These are phyloP conservation scores for Amphipyra berbera DNA, from an alignment of 2,888 invertebrate species.

Conservation along the genomic window DNA sequence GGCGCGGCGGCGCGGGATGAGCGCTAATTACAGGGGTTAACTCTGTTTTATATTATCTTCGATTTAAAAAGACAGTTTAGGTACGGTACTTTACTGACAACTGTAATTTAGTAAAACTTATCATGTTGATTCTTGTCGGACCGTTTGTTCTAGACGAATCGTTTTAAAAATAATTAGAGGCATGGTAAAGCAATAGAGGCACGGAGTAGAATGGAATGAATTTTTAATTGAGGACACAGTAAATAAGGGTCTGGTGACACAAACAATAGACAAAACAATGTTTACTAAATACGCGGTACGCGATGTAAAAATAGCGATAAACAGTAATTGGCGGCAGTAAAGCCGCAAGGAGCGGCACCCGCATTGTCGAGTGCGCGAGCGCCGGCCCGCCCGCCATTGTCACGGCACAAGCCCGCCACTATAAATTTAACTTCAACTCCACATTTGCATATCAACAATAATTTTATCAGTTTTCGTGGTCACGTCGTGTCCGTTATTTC, in stretches of 20 bases:
- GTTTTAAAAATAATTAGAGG: slow-evolving; percentile 29
- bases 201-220: slow-evolving; percentile 1
- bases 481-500: slow-evolving; percentile 61
- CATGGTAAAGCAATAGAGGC: slow-evolving; percentile 1
- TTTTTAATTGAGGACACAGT: slow-evolving; percentile 10
- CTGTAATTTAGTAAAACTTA: slow-evolving; percentile 77
- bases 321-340: slow-evolving; percentile 75
- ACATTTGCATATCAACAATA: slow-evolving; percentile 76
- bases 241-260: slow-evolving; percentile 12
- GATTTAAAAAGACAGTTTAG: slow-evolving; percentile 68
- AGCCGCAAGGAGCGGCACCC: slow-evolving; percentile 73
- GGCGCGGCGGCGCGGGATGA: slow-evolving; percentile 70
- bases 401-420: slow-evolving; percentile 58
- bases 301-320: slow-evolving; percentile 68
- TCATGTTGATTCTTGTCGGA: slow-evolving; percentile 71
- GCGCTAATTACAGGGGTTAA: slow-evolving; percentile 82
- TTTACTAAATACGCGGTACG: slow-evolving; percentile 68
- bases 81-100: slow-evolving; percentile 73
- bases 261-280: slow-evolving; percentile 56
- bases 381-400: slow-evolving; percentile 68
- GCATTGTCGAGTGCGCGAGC: slow-evolving; percentile 67
- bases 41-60: slow-evolving; percentile 73
- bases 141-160: slow-evolving; percentile 55
- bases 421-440: slow-evolving; percentile 70
- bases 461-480: slow-evolving; percentile 71